phyloP scores from a whole-genome alignment of 2,113 vertebrate genomes.

The Emydocephalus ijimae region DNA sequence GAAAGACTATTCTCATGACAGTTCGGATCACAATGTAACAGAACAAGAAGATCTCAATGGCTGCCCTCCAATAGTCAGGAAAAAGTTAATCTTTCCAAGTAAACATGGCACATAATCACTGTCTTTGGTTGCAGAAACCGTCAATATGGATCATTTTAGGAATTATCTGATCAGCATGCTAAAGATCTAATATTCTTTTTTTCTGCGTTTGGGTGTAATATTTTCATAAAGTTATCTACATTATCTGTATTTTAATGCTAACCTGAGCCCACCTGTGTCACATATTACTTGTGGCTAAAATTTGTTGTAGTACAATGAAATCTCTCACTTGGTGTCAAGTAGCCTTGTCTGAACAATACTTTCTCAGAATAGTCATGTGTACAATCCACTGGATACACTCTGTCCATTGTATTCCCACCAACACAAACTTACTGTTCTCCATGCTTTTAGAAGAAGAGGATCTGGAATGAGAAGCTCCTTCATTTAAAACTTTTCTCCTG shows the following conservation, averaged over 20 bases:
- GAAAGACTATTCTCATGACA: conserved; percentile 70
- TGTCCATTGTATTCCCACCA: background rate
- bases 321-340: background rate
- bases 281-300: conserved; percentile 7
- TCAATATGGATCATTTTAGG: conserved; percentile 34
- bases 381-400: background rate
- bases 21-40: conserved; percentile 57
- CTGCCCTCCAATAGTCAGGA: conserved; percentile 35
- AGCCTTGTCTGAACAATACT: background rate
- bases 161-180: conserved; percentile 3
- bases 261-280: conserved; percentile 21
- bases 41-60: conserved; percentile 68
- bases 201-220: conserved; percentile 28
- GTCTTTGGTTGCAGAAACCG: conserved; percentile 39
- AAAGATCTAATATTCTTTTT: conserved; percentile 15
- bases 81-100: conserved; percentile 44
- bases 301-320: background rate
- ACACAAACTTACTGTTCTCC: background rate
- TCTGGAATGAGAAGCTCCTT: background rate
- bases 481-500: background rate
- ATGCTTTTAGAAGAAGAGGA: background rate
- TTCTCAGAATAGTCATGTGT: background rate
- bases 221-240: conserved; percentile 20
- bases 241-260: conserved; percentile 6
- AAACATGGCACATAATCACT: conserved; percentile 31